Percentiles rank a stretch among this genome's conserved stretches.
These are phyloP conservation scores for Sporophila hypoxantha DNA, from an alignment of 2,113 vertebrate species.

Conservation along the genomic window DNA sequence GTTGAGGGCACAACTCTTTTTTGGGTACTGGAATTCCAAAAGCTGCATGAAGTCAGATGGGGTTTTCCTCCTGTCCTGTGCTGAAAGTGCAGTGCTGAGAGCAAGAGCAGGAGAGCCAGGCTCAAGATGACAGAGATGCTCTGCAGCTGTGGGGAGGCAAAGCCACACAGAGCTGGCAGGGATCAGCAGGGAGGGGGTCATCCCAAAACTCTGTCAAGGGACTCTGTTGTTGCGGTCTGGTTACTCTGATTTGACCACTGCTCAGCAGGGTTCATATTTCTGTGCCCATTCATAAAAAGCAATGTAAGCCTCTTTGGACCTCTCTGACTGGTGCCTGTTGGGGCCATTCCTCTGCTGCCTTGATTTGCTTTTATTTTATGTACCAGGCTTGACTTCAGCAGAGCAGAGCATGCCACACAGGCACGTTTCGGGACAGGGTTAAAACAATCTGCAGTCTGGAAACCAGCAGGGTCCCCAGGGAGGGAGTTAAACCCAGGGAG, in stretches of 20 bases:
- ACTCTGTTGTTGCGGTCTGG: neutral
- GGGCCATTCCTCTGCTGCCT: neutral
- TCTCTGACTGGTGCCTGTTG: accelerated
- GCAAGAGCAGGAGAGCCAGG: neutral
- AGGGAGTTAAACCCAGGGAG: slow-evolving; percentile 73
- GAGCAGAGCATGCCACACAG: neutral
- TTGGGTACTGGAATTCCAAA: slow-evolving; percentile 5
- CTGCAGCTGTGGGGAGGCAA: neutral
- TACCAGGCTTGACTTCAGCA: neutral
- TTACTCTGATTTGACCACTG: neutral
- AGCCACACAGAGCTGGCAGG: neutral
- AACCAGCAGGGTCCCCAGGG: slow-evolving; percentile 58
- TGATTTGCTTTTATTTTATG: neutral
- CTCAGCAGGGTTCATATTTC: neutral
- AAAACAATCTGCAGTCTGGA: slow-evolving; percentile 74
- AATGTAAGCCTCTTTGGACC: neutral
- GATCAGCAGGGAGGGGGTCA: neutral
- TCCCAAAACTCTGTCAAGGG: neutral
- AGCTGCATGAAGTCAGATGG: neutral
- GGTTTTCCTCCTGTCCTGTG: neutral
- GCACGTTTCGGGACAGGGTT: slow-evolving; percentile 54
- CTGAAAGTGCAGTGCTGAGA: neutral
- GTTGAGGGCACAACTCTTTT: neutral
- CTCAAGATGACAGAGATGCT: neutral
- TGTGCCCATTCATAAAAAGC: neutral